Base-by-base conservation (phyloP, 2,888 invertebrate genomes). In the Tricholauxania praeusta region DNA sequence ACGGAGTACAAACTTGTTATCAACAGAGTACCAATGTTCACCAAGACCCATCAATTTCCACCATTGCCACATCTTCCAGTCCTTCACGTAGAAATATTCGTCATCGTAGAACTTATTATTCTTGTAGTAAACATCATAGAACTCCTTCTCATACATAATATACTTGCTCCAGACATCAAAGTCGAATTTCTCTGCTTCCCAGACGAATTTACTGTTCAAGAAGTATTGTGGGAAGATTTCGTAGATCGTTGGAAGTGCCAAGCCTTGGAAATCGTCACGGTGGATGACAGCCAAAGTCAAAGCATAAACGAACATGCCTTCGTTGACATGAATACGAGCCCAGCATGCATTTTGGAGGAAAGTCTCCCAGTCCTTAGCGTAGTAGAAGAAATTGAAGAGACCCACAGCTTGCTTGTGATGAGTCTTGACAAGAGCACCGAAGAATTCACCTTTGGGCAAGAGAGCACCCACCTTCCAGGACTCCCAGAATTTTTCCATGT, bases 301-400 rank as follows among this genome's bases (percentile, higher is more conserved):
- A 2, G 90, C 88, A 80, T 92, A 91, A 2, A 89, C 83, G 86
- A 91, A 92, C 82, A 90, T 88, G 60, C 89, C 89, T 77, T 90
- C 89, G 82, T 92, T 92, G 48, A 91, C 79, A 79, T 89, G 80
- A 52, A 90, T 86, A 66, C 92, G 91, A 47, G 92, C 89, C 89
- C 91, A 92, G 15, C 90, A 89, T 60, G 92, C 91, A 6, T 91
- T 90, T 78, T 91, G 90, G 84, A 90, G 89, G 88, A 94, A 92
- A 14, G 91, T 91, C 12, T 90, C 89, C 84, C 90, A 93, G 81
- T 92, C 91, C 82, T 92, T 92, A 72, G 93, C 92, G 73, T 91
- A 90, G 85, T 89, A 89, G 68, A 94, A 88, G 28, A 92, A 86
- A 80, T 92, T 89, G 87, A 91, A 91, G 12, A 93, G 84, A 12